These are phyloP conservation scores for Naso thynnoides DNA, from an alignment of 2,797 vertebrate species.

Conservation along the genomic window DNA sequence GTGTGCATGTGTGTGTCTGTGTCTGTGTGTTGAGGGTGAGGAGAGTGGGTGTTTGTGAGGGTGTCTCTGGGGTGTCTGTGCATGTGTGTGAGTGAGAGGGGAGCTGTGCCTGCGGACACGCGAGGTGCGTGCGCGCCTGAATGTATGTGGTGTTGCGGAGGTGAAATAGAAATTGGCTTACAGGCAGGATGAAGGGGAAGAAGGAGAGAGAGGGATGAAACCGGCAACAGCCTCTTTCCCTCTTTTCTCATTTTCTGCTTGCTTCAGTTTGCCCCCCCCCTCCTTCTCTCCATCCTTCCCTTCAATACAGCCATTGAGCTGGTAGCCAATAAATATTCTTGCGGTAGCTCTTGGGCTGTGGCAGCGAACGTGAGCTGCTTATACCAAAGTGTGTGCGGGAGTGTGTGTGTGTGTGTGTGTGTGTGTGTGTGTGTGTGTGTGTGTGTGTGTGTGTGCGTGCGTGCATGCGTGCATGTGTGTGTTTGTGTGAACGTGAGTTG, in stretches of 20 bases:
- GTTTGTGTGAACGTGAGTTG: conserved; percentile 70
- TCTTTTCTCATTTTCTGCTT: conserved; percentile 51
- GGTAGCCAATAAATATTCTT: conserved; percentile 85
- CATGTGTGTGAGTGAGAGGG: conserved; percentile 26
- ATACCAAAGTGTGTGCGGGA: conserved; percentile 75
- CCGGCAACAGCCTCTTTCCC: conserved; percentile 68
- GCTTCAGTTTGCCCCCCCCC: conserved; percentile 33
- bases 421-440: conserved; percentile 43
- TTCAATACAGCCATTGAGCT: conserved; percentile 85
- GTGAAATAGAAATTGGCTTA: conserved; percentile 59
- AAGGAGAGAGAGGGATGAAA: conserved; percentile 48
- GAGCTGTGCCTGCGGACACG: conserved; percentile 23
- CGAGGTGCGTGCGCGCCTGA: conserved; percentile 1
- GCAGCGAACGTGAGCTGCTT: conserved; percentile 84
- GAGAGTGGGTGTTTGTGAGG: not conserved
- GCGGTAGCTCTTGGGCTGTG: conserved; percentile 84
- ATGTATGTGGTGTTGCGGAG: conserved; percentile 63
- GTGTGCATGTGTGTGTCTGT: not conserved
- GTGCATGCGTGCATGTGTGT: conserved; percentile 42
- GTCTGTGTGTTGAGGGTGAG: not conserved
- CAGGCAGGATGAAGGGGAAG: conserved; percentile 57
- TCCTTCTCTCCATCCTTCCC: conserved; percentile 49
- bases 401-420: conserved; percentile 38
- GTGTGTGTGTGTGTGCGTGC: conserved; percentile 58
- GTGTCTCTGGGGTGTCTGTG: conserved; percentile 58